Percentiles rank a stretch among this genome's conserved stretches.
These are phyloP conservation scores for Pyrgilauda ruficollis DNA, from an alignment of 2,113 vertebrate species.

Conservation along the genomic window DNA sequence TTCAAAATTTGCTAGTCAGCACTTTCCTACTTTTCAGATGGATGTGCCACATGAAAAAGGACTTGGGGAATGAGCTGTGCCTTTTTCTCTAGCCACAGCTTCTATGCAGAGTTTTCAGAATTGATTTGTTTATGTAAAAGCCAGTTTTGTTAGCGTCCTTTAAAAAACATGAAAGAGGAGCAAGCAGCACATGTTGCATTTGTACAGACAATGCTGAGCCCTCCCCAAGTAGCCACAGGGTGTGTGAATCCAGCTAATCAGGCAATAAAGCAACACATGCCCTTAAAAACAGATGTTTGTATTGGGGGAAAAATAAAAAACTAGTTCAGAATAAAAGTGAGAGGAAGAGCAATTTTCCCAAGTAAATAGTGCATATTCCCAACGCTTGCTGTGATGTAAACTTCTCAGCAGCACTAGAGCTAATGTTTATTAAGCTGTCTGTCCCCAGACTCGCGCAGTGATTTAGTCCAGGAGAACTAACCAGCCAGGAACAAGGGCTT, in stretches of 20 bases:
- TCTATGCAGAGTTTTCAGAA: background rate
- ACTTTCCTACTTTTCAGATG: background rate
- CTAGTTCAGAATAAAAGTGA: background rate
- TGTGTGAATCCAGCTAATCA: conserved; percentile 35
- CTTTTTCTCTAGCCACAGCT: background rate
- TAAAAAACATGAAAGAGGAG: conserved; percentile 47
- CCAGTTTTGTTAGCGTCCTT: conserved; percentile 17
- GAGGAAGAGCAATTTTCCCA: background rate
- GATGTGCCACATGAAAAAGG: background rate
- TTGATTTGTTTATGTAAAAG: conserved; percentile 30
- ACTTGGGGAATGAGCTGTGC: background rate
- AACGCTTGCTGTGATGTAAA: background rate
- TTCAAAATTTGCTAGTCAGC: background rate
- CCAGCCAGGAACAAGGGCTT: background rate
- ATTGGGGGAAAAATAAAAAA: background rate
- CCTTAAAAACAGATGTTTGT: conserved; percentile 57
- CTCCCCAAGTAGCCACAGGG: conserved; percentile 7
- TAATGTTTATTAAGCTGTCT: background rate
- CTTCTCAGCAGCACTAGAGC: background rate
- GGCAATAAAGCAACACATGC: background rate
- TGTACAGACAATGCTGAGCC: background rate
- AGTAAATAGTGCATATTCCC: background rate
- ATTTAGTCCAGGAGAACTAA: background rate
- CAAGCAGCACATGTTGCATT: background rate
- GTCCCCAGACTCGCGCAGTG: background rate